Evolutionary conservation across 2,888 invertebrate species (phyloP), one percentile per base, ranked within the genome.

Genomic region (Agrilus cyanescens): DNA sequence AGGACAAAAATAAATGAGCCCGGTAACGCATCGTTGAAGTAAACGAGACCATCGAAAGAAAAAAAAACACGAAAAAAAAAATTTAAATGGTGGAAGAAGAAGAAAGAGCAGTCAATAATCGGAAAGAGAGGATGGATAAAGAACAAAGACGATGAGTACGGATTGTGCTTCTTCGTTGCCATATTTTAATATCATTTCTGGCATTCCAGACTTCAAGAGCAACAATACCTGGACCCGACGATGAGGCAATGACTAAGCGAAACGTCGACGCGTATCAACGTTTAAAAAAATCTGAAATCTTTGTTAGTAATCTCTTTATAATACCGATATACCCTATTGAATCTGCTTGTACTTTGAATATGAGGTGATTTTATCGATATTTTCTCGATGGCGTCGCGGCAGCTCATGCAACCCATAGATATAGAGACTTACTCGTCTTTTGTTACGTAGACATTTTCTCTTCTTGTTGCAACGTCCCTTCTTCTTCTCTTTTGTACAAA

Each of bases 301-400:
- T 57, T 54, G 55, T 57, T 57, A 48, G 54, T 53, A 55, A 57
- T 57, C 56, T 56, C 53, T 57, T 57, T 54, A 54, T 56, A 53
- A 52, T 52, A 50, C 55, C 57, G 57, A 57, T 54, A 55, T 52
- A 52, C 49, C 53, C 50, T 49, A 47, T 47, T 48, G 45, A 44
- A 47, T 43, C 38, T 44, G 37, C 42, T 41, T 44, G 40, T 33
- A 33, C 25, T 25, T 25, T 25, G 25, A 25, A 25, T 25, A 25
- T 25, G 10, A 25, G 25, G 25, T 25, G 25, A 25, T 25, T 25
- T 25, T 25, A 25, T 25, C 25, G 25, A 25, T 25, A 25, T 25
- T 25, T 25, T 25, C 25, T 25, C 10, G 10, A 25, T 10, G 25
- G 25, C 25, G 25, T n/a, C n/a, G 10, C 25, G 25, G 25, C 25